A percentile compares a stretch with the other conserved stretches of the same genome.
phyloP scores from a whole-genome alignment of 2,888 invertebrate genomes.

The Brenthis ino region DNA sequence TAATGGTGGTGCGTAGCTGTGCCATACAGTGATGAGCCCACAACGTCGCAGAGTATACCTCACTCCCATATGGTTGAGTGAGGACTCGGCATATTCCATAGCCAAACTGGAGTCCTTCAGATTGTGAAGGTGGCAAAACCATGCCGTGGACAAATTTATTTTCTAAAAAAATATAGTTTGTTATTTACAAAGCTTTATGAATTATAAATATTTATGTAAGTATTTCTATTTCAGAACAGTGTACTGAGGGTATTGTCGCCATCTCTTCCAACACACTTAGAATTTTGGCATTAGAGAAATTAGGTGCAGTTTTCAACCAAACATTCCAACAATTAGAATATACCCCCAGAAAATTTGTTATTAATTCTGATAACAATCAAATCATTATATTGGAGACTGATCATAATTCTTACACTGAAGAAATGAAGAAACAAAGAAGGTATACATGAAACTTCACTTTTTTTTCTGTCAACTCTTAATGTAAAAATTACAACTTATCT shows the following conservation, averaged over 20 bases:
- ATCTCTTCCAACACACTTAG: slow-evolving; percentile 98
- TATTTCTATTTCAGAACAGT: slow-evolving; percentile 87
- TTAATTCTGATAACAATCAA: slow-evolving; percentile 95
- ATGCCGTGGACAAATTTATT: slow-evolving; percentile 78
- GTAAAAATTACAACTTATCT: not conserved
- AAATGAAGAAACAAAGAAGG: slow-evolving; percentile 94
- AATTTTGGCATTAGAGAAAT: slow-evolving; percentile 98
- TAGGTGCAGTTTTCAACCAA: slow-evolving; percentile 99
- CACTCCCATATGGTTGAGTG: slow-evolving; percentile 80
- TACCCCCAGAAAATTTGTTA: slow-evolving; percentile 96
- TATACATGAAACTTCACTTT: slow-evolving; percentile 38
- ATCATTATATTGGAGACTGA: slow-evolving; percentile 97
- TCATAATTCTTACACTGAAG: slow-evolving; percentile 98
- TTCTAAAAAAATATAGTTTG: not conserved
- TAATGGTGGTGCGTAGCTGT: slow-evolving; percentile 78
- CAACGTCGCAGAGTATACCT: slow-evolving; percentile 84
- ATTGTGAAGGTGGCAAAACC: slow-evolving; percentile 85
- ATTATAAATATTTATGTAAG: not conserved
- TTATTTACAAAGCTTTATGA: not conserved
- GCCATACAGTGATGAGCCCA: slow-evolving; percentile 78
- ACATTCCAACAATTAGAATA: slow-evolving; percentile 95
- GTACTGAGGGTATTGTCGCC: slow-evolving; percentile 99
- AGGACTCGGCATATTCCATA: slow-evolving; percentile 88
- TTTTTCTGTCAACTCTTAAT: not conserved
- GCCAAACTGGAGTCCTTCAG: slow-evolving; percentile 86